Conservation (phyloP, 2,797 vertebrate genomes). For the Syndactyla subalaris region DNA sequence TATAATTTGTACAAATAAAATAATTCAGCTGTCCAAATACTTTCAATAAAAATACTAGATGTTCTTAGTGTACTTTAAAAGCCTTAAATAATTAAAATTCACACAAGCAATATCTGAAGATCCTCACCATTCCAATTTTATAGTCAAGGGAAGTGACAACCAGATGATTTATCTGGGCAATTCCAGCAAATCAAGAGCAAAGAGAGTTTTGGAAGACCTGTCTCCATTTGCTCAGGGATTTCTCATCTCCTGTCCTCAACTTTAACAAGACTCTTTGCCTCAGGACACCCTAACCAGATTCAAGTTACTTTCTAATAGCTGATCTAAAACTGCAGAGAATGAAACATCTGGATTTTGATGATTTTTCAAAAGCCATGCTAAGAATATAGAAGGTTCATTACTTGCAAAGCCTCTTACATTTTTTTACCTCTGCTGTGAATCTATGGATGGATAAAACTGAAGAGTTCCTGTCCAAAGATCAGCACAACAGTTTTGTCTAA, state of each 20-base stretch:
- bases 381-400: background rate
- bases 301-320: background rate
- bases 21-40: background rate
- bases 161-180: background rate
- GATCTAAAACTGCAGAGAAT: background rate
- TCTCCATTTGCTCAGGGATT: background rate
- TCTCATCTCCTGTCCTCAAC: background rate
- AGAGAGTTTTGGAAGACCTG: background rate
- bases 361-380: background rate
- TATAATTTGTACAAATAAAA: background rate
- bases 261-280: background rate
- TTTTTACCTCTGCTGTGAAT: background rate
- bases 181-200: background rate
- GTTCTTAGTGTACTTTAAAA: background rate
- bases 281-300: background rate
- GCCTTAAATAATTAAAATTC: background rate
- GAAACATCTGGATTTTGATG: background rate
- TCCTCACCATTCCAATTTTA: background rate
- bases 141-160: background rate
- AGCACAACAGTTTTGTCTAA: background rate
- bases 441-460: background rate
- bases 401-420: background rate
- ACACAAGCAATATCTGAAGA: background rate
- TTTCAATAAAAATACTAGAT: background rate
- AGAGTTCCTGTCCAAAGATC: background rate